Base-by-base conservation (phyloP, 53 echinoderm and acorn worm genomes). In the Mesocentrotus franciscanus region DNA sequence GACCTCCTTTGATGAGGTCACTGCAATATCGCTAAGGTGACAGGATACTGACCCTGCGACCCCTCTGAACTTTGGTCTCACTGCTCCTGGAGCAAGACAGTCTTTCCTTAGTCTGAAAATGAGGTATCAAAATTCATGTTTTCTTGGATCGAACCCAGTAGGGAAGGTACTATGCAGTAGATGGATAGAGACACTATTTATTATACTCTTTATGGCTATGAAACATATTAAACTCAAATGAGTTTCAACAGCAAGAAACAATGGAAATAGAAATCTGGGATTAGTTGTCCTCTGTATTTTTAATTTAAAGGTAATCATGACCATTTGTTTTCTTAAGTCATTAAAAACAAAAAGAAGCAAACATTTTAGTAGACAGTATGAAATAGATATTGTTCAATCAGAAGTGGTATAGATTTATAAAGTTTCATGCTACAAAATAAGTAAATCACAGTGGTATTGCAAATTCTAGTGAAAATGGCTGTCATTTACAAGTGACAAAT, bases 11-110 rank as follows among this genome's bases (percentile, higher is more conserved):
- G 74, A 91, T 71, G 92, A 72, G 92, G 92, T 92, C 92, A 92
- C 92, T 92, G 92, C 92, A 92, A 92, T 92, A 92, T 92, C 71
- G 75, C 92, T 92, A 92, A 92, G 92, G 92, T 92, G 92, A 72
- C 92, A 92, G 92, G 92, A 92, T 92, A 72, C 75, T 72, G 92
- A 92, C 92, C 92, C 92, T 39, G 49, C n/a, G 71, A 74, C 71
- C 92, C 56, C 56, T 1, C 22, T 92, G 92, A 92, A 92, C 92
- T 70, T 56, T 72, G 56, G 17, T 92, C 74, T 92, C 74, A 72
- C 74, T 71, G 72, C 92, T 74, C 75, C 75, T 71, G 22, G 8
- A 92, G 92, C 92, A 92, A 92, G 75, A 35, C 71, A 62, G 62
- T 64, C 71, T 60, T 60, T 60, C 81, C 81, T 81, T 87, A 87